Conservation (phyloP, 2,113 vertebrate genomes). For the Typhlomys cinereus region DNA sequence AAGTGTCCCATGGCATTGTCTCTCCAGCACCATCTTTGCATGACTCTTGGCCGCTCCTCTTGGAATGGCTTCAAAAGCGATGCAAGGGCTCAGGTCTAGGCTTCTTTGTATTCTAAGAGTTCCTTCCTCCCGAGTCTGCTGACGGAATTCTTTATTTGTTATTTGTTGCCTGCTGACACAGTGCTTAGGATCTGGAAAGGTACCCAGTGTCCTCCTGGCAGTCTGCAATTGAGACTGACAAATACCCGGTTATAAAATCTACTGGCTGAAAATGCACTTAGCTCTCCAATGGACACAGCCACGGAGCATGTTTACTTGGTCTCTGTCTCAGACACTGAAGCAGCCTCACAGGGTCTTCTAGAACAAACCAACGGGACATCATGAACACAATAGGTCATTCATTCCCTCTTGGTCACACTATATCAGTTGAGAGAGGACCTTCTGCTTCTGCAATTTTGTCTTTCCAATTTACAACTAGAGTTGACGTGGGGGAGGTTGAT, state of each 20-base stretch:
- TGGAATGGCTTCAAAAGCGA: neutral
- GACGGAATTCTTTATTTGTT: neutral
- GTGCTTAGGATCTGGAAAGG: conserved; percentile 2
- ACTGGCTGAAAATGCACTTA: neutral
- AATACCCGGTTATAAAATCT: conserved; percentile 13
- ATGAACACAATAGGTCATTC: neutral
- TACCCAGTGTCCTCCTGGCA: neutral
- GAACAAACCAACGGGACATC: neutral
- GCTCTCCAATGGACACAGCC: neutral
- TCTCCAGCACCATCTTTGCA: accelerated
- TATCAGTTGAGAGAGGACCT: neutral
- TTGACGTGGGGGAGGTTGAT: accelerated
- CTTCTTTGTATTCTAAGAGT: neutral
- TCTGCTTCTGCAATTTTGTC: too few species aligned
- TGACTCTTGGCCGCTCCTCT: neutral
- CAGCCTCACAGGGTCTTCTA: neutral
- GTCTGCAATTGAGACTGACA: neutral
- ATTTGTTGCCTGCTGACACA: conserved; percentile 10
- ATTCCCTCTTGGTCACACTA: neutral
- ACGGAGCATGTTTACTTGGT: neutral
- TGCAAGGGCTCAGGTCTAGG: neutral
- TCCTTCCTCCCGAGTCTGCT: neutral
- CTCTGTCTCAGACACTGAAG: neutral
- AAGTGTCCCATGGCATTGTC: neutral
- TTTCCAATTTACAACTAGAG: neutral